Conservation (phyloP, 2,113 vertebrate genomes). For the Gasterosteus aculeatus region DNA sequence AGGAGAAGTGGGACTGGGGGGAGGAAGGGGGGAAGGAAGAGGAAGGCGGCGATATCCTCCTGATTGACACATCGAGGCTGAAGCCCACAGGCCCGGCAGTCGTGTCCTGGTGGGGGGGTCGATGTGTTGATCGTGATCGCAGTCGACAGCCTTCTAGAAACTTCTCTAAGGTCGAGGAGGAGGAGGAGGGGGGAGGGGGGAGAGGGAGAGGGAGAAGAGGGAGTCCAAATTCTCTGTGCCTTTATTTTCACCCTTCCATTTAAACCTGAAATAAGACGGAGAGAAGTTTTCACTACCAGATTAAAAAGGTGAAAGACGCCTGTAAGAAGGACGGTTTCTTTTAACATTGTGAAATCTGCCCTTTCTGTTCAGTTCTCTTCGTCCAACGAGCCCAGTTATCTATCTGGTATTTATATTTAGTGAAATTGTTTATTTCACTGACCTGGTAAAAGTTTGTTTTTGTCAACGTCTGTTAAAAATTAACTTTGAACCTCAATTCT, state of each 20-base stretch:
- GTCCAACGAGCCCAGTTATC: too few relatives aligned
- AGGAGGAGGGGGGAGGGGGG: slow-evolving; percentile 2
- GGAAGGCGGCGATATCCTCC: slow-evolving; percentile 19
- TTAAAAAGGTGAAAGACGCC: too few relatives aligned
- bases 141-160: slow-evolving; percentile 60
- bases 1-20: slow-evolving; percentile 21
- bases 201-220: slow-evolving; percentile 7
- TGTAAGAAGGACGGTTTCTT: too few relatives aligned
- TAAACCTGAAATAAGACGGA: not conserved
- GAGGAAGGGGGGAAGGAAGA: slow-evolving; percentile 18
- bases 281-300: too few relatives aligned
- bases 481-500: too few relatives aligned
- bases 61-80: slow-evolving; percentile 55
- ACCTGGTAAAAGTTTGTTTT: too few relatives aligned
- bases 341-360: too few relatives aligned
- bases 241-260: slow-evolving; percentile 62
- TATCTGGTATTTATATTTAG: too few relatives aligned
- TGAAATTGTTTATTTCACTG: too few relatives aligned
- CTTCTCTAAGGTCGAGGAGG: slow-evolving; percentile 16
- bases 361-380: too few relatives aligned
- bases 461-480: too few relatives aligned
- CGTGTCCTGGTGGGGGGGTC: slow-evolving; percentile 19
- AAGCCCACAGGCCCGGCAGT: slow-evolving; percentile 38
- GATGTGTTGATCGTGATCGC: slow-evolving; percentile 57
- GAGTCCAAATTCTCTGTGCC: slow-evolving; percentile 66